Conservation (phyloP, 2,888 invertebrate species). For the Laspeyria flexula region DNA sequence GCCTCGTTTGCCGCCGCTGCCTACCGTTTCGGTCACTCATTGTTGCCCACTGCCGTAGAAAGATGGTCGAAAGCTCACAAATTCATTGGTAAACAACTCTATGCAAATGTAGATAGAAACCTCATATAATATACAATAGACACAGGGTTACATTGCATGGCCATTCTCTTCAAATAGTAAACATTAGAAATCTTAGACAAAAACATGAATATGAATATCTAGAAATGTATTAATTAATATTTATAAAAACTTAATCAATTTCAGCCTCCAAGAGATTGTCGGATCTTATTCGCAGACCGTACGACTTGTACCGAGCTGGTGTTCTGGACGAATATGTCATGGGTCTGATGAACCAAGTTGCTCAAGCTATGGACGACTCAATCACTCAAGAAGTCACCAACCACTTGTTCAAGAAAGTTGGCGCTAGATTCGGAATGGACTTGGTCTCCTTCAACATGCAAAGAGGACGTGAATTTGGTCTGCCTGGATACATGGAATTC, state of each 20-base stretch:
- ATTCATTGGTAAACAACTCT: slow-evolving; percentile 90
- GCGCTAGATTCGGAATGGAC: slow-evolving; percentile 93
- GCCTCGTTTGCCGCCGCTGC: slow-evolving; percentile 97
- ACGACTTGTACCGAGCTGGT: slow-evolving; percentile 95
- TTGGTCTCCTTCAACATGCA: slow-evolving; percentile 97
- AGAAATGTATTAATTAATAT: neutral
- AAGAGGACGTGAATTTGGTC: slow-evolving; percentile 95
- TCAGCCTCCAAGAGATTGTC: slow-evolving; percentile 95
- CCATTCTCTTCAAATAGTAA: too few species aligned
- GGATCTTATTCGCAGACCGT: slow-evolving; percentile 95
- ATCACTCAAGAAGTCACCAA: slow-evolving; percentile 96
- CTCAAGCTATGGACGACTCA: slow-evolving; percentile 97
- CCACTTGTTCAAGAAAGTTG: slow-evolving; percentile 94
- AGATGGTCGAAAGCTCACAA: slow-evolving; percentile 98
- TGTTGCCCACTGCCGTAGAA: slow-evolving; percentile 95
- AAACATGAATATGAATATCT: neutral
- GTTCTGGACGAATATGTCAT: slow-evolving; percentile 96
- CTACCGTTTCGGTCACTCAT: slow-evolving; percentile 96
- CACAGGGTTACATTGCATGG: too few species aligned
- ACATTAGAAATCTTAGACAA: too few species aligned
- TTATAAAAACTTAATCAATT: slow-evolving; percentile 40
- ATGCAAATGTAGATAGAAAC: neutral
- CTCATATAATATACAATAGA: too few species aligned
- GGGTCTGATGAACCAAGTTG: slow-evolving; percentile 97
- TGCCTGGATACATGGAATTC: slow-evolving; percentile 97